Conservation (phyloP, 2,113 vertebrate species). For the Crocuta crocuta region DNA sequence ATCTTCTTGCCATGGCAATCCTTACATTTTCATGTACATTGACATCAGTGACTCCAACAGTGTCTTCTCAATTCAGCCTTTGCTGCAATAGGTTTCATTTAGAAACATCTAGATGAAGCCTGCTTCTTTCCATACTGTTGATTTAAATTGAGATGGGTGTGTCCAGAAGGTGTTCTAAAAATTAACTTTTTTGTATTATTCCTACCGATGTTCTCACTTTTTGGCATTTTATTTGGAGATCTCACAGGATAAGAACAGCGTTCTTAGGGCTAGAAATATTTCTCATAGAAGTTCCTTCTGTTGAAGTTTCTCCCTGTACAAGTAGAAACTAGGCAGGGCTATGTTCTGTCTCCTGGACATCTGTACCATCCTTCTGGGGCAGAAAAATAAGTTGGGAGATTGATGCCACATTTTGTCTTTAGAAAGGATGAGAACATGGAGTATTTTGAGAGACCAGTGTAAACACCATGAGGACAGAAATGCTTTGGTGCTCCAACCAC, state of each 20-base stretch:
- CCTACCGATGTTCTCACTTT: neutral
- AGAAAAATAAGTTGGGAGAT: neutral
- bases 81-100: neutral
- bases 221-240: neutral
- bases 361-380: neutral
- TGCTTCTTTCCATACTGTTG: neutral
- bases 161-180: constrained; percentile 6
- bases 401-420: neutral
- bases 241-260: neutral
- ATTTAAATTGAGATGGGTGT: neutral
- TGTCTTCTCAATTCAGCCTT: neutral
- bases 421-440: neutral
- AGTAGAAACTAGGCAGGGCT: neutral
- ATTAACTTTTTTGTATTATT: neutral
- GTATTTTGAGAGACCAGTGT: neutral
- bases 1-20: neutral
- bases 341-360: neutral
- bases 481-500: neutral
- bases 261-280: neutral
- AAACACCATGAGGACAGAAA: neutral
- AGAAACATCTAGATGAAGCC: neutral
- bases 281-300: neutral
- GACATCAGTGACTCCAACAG: neutral
- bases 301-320: neutral
- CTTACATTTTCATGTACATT: neutral